Base-by-base conservation (phyloP, 2,113 vertebrate species). In the Prionailurus viverrinus region DNA sequence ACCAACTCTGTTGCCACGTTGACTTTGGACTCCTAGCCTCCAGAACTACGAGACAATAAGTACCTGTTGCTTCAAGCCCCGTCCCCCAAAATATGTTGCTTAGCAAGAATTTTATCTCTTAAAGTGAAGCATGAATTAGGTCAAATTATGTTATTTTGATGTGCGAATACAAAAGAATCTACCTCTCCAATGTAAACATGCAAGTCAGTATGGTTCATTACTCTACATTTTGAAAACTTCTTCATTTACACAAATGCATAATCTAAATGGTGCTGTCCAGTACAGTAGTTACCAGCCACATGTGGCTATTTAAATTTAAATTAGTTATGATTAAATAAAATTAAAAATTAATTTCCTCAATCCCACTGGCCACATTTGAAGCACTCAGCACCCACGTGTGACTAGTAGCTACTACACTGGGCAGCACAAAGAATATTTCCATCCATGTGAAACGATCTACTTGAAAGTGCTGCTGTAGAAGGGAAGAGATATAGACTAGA, bases 51-150 rank as follows among this genome's bases (percentile, higher is more conserved):
- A 95, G 31, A 66, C 31, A 92, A 66, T 45, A 76, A 12, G 31
- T 78, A 66, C 41, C 25, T 91, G 39, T 4, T 86, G 27, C 68
- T 89, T 85, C 82, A 91, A 69, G 25, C 39, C 11, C 31, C 61
- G 29, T 58, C 33, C 48, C 39, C 33, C 41, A 11, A 68, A 85
- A 69, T 41, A 84, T 51, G 23, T 65, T 95, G 55, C 51, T 94
- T 51, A n/a, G 19, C 11, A 93, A 96, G 15, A 88, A 84, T 85
- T 96, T 91, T 84, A n/a, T 94, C 61, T 96, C 85, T 71, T 45
- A 87, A 84, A 91, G 23, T 85, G 58, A 95, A 93, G 19, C 14
- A 69, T 48, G 15, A 89, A 3, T 85, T 95, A 85, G 18, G 69
- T n/a, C 39, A n/a, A 94, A 84, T 81, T 89, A 76, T 81, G 10